Base-by-base conservation (phyloP, 30 jellyfish, hydroid and myxozoan genomes). In the Aurelia aurita complex sp. Pacific region DNA sequence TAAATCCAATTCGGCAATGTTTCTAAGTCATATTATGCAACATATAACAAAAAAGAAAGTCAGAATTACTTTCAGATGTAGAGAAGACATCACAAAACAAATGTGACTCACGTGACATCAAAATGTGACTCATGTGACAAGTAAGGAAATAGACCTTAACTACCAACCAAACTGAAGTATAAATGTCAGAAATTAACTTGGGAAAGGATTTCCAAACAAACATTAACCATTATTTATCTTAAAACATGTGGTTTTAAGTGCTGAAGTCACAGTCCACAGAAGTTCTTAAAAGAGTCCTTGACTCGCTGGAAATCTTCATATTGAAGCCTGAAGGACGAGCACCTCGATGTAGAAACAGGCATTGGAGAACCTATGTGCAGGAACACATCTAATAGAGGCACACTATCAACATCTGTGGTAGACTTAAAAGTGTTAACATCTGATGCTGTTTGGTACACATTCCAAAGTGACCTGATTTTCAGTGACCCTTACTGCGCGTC, bases 261-360 rank as follows among this genome's bases (percentile, higher is more conserved):
- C 38, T 17, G 19, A 2, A 70, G 60, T 34, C 53, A 70, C 16
- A 11, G 53, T 70, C 23, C 63, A 70, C 64, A 19, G 53, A 70
- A 43, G 34, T 73, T 71, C 46, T 68, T 19, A 18, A 38, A 42
- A 42, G 34, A 43, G 52, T 12, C 51, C 69, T 73, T 73, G 36
- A 73, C 42, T 1, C 40, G 46, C 42, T 73, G 70, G 69, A 73
- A 73, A 40, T 73, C 69, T 14, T 40, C 70, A 73, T 73, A 73
- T 73, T 73, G 83, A 11, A 38, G 83, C 66, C n/a, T 8, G 70
- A 38, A 73, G 83, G 69, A 73, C 10, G 83, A 73, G 40, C 83
- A 73, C 42, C 83, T 73, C n/a, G 83, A 73, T 3, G 83, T 35
- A 52, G 69, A 73, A 73, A 73, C 70, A 40, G 35, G 70, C 69